phyloP scores from a whole-genome alignment of 92 coral and sea anemone genomes.

The Palythoa grandis region DNA sequence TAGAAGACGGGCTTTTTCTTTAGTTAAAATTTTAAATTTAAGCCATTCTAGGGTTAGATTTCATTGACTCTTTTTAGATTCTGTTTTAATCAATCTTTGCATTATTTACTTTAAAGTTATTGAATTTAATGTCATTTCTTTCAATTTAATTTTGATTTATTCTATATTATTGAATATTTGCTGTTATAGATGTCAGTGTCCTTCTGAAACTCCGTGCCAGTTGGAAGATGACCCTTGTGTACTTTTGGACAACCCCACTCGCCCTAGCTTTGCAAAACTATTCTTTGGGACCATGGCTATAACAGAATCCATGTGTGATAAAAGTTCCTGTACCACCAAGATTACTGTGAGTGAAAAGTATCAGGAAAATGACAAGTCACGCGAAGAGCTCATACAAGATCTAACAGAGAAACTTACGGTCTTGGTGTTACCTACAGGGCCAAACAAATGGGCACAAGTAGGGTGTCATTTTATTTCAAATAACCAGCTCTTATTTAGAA shows the following conservation, averaged over 20 bases:
- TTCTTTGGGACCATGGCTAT: conserved; percentile 62
- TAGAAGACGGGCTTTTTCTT: no score
- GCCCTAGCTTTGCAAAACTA: conserved; percentile 55
- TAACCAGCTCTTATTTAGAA: background rate
- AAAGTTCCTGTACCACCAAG: conserved; percentile 52
- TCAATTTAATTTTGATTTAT: no score
- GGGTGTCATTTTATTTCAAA: background rate
- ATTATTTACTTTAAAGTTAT: no score
- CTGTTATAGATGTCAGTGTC: conserved; percentile 22
- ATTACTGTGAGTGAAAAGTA: conserved; percentile 63
- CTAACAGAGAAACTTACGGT: conserved; percentile 56
- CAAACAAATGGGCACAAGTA: conserved; percentile 35
- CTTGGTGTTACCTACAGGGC: conserved; percentile 49
- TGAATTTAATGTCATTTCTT: no score
- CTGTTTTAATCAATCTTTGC: no score
- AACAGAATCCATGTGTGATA: conserved; percentile 60
- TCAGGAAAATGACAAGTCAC: conserved; percentile 58
- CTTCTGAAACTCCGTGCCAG: conserved; percentile 28
- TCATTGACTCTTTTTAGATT: no score
- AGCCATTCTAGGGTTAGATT: no score
- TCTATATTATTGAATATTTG: background rate
- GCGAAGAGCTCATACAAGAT: conserved; percentile 67
- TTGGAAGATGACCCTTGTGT: conserved; percentile 40
- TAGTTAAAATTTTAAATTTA: no score
- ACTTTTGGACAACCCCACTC: conserved; percentile 41